These are phyloP conservation scores for Dendrolimus pini DNA, from an alignment of 2,888 invertebrate genomes.

Conservation along the genomic window DNA sequence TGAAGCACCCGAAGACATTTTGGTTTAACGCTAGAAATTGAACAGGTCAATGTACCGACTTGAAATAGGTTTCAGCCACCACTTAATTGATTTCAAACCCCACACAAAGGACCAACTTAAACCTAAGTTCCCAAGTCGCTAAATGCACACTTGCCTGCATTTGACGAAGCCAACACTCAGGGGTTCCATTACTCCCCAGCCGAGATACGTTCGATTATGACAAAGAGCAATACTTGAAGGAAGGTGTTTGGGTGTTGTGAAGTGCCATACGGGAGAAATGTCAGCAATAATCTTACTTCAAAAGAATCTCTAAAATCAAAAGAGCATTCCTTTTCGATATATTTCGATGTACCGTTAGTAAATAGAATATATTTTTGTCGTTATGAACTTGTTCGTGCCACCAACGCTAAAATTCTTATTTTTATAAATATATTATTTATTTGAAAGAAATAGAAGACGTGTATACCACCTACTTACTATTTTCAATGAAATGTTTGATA, in stretches of 20 bases:
- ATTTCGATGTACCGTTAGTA: too few species aligned
- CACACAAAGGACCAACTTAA: background rate
- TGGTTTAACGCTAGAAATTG: too few species aligned
- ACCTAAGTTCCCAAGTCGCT: background rate
- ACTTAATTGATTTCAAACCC: background rate
- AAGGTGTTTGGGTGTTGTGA: background rate
- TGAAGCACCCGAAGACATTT: too few species aligned
- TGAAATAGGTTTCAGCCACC: too few species aligned
- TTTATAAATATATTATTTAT: too few species aligned
- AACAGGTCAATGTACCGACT: too few species aligned
- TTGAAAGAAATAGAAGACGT: too few species aligned
- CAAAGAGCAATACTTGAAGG: background rate
- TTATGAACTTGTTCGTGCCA: too few species aligned
- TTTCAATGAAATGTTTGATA: too few species aligned
- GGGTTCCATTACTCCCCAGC: background rate
- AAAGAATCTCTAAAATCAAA: background rate
- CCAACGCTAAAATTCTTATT: too few species aligned
- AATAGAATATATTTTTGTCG: too few species aligned
- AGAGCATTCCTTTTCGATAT: background rate
- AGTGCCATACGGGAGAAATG: background rate
- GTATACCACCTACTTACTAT: too few species aligned
- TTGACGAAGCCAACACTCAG: background rate
- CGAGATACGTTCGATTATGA: conserved; percentile 1
- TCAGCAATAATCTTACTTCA: background rate
- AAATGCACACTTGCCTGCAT: background rate